phyloP scores from a whole-genome alignment of 1,140 invertebrate genomes.

The Palaemon carinicauda region DNA sequence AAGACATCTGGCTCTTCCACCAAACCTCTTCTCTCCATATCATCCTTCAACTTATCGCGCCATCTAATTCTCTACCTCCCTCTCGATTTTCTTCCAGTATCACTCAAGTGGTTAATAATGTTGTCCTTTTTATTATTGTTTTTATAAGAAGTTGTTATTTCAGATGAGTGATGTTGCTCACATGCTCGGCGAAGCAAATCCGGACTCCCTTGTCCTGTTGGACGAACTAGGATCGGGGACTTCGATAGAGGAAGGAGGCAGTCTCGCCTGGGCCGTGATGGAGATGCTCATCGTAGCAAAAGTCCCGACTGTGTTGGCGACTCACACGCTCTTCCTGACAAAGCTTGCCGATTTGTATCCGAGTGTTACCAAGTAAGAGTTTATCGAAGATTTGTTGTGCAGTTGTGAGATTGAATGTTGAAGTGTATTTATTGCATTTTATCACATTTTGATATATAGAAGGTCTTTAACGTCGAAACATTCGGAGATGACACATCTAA shows the following conservation, averaged over 20 bases:
- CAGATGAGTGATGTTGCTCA: conserved; percentile 85
- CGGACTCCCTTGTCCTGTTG: conserved; percentile 81
- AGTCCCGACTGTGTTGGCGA: conserved; percentile 83
- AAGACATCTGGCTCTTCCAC: too few relatives aligned
- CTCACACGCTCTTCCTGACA: conserved; percentile 81
- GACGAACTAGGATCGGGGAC: conserved; percentile 89
- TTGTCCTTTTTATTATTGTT: not conserved
- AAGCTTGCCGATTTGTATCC: conserved; percentile 77
- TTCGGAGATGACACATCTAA: too few relatives aligned
- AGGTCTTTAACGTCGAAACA: too few relatives aligned
- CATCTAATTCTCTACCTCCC: too few relatives aligned
- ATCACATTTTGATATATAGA: too few relatives aligned
- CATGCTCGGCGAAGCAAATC: conserved; percentile 73
- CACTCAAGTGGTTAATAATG: too few relatives aligned
- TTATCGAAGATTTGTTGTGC: too few relatives aligned
- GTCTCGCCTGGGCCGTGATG: conserved; percentile 82
- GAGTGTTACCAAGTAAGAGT: conserved; percentile 80
- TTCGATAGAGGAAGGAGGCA: conserved; percentile 81
- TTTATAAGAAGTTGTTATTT: conserved; percentile 46
- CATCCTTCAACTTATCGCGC: too few relatives aligned
- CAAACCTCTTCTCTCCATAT: too few relatives aligned
- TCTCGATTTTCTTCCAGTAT: too few relatives aligned
- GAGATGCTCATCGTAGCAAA: conserved; percentile 75
- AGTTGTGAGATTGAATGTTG: not conserved
- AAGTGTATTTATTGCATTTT: too few relatives aligned